These are phyloP conservation scores for Helostoma temminkii DNA, from an alignment of 2,797 vertebrate species.

Conservation along the genomic window DNA sequence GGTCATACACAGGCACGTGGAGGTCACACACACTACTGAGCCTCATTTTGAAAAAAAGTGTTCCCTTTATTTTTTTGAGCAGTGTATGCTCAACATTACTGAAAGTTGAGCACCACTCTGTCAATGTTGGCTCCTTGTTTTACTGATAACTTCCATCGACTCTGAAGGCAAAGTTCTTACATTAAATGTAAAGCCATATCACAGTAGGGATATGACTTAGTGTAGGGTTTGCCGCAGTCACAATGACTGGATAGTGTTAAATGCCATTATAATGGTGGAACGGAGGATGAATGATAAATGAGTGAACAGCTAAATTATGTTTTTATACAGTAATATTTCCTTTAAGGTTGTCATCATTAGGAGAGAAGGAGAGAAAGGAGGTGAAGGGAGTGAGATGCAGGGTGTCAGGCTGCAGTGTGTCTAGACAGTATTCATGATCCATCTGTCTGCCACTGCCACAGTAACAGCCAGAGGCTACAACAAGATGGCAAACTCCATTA, in stretches of 20 bases:
- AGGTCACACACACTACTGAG: no score
- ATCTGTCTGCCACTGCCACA: conserved; percentile 92
- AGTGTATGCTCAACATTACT: no score
- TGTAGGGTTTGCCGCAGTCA: no score
- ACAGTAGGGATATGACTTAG: no score
- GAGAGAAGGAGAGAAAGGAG: conserved; percentile 28
- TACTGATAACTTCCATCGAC: background rate
- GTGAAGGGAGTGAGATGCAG: conserved; percentile 76
- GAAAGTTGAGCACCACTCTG: no score
- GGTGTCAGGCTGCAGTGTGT: conserved; percentile 88
- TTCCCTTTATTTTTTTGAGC: no score
- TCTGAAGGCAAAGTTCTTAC: no score
- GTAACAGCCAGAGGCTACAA: conserved; percentile 79
- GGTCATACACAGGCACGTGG: no score
- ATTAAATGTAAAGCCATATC: no score
- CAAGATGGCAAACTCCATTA: conserved; percentile 93
- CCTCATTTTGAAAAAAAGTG: no score
- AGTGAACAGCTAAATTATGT: background rate
- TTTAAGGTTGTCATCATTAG: background rate
- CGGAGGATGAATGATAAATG: background rate
- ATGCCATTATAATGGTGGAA: background rate
- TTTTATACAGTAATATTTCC: no score
- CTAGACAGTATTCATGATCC: conserved; percentile 99
- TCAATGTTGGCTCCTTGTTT: no score
- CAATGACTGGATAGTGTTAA: background rate